phyloP scores from a whole-genome alignment of 92 coral and sea anemone species.

The Heliopora coerulea region DNA sequence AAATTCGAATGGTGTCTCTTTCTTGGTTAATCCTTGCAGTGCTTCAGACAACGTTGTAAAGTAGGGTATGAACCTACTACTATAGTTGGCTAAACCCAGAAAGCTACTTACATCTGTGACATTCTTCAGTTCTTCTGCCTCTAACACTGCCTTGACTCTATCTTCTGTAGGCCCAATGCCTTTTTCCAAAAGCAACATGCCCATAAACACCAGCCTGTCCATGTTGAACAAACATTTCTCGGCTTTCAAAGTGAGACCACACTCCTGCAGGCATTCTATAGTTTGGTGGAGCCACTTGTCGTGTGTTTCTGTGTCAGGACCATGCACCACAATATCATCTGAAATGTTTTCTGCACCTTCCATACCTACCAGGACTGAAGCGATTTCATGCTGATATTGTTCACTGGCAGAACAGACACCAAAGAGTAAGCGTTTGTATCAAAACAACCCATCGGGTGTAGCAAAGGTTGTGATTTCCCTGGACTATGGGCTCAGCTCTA shows the following conservation, averaged over 20 bases:
- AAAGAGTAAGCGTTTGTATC: conserved; percentile 35
- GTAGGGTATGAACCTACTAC: conserved; percentile 39
- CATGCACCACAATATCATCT: conserved; percentile 53
- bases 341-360: conserved; percentile 29
- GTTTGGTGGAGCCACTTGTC: conserved; percentile 11
- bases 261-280: conserved; percentile 1
- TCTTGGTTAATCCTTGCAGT: conserved; percentile 41
- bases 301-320: background rate
- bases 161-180: conserved; percentile 41
- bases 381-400: conserved; percentile 45
- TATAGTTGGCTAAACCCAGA: conserved; percentile 30
- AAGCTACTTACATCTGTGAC: conserved; percentile 7
- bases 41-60: conserved; percentile 49
- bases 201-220: conserved; percentile 21
- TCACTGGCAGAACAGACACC: conserved; percentile 49
- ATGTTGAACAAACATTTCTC: conserved; percentile 41
- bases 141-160: conserved; percentile 32
- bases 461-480: conserved; percentile 47
- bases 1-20: conserved; percentile 33
- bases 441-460: conserved; percentile 37
- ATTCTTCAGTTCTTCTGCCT: conserved; percentile 30
- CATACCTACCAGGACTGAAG: conserved; percentile 36
- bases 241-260: conserved; percentile 18
- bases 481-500: conserved; percentile 35
- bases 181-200: conserved; percentile 19